Evolutionary conservation across 1,140 invertebrate genomes (phyloP).

Genomic region (Belonocnema kinseyi): DNA sequence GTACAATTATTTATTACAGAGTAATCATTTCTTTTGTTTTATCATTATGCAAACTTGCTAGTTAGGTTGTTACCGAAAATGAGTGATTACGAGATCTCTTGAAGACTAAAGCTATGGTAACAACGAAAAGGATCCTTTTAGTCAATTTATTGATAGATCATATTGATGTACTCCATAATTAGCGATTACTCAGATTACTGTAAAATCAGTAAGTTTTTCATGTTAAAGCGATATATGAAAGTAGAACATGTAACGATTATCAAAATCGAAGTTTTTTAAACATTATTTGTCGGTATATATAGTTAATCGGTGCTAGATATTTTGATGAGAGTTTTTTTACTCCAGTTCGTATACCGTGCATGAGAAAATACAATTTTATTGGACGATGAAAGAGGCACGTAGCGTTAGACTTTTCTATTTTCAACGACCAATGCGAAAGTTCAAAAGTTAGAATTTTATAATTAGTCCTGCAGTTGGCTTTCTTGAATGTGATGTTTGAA

Average conservation of each 20-base stretch:
- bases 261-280: not conserved
- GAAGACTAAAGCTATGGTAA: not conserved
- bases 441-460: constrained; percentile 12
- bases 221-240: constrained; percentile 18
- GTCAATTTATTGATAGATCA: constrained; percentile 17
- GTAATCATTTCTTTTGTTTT: constrained; percentile 11
- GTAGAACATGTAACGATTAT: constrained; percentile 19
- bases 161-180: constrained; percentile 28
- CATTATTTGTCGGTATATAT: not conserved
- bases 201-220: not conserved
- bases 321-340: not conserved
- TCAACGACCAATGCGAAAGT: constrained; percentile 18
- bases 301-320: constrained; percentile 17
- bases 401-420: constrained; percentile 20
- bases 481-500: not conserved
- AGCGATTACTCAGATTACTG: not conserved
- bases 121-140: constrained; percentile 19
- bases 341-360: constrained; percentile 2
- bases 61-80: constrained; percentile 15
- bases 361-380: not conserved
- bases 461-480: not conserved
- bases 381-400: constrained; percentile 4
- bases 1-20: not conserved
- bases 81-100: constrained; percentile 11
- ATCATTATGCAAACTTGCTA: not conserved